Percentiles rank a stretch among this genome's conserved stretches.
phyloP scores from a whole-genome alignment of 2,888 invertebrate genomes.

The Noctua comes region DNA sequence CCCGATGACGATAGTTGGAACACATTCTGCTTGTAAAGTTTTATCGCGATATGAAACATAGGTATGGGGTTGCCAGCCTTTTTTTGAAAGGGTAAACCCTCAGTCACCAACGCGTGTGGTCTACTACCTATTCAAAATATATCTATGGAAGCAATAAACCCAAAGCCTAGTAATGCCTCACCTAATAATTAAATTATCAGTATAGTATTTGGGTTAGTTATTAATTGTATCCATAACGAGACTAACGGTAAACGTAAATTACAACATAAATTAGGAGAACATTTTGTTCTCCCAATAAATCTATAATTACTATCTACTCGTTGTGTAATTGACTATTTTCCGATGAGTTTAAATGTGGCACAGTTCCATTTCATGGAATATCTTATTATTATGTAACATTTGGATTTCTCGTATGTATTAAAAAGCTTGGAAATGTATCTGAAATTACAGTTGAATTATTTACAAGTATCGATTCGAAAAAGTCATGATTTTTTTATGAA shows the following conservation, averaged over 20 bases:
- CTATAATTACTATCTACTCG: slow-evolving; percentile 10
- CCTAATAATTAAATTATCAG: neutral
- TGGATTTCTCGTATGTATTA: slow-evolving; percentile 20
- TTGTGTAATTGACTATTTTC: slow-evolving; percentile 19
- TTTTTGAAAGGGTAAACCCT: slow-evolving; percentile 1
- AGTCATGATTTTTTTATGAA: neutral
- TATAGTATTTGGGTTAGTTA: neutral
- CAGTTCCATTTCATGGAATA: slow-evolving; percentile 28
- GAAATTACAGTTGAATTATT: slow-evolving; percentile 17
- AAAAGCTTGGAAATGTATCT: slow-evolving; percentile 17
- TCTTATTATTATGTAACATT: slow-evolving; percentile 26
- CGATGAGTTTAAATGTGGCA: slow-evolving; percentile 8
- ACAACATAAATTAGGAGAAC: slow-evolving; percentile 11
- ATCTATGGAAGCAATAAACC: neutral
- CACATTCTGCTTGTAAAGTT: slow-evolving; percentile 24
- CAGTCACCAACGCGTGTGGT: neutral
- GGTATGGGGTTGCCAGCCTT: neutral
- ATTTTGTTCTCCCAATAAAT: slow-evolving; percentile 1
- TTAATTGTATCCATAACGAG: neutral
- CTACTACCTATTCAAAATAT: neutral
- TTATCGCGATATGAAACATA: slow-evolving; percentile 10
- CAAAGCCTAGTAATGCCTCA: neutral
- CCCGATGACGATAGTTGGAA: slow-evolving; percentile 21
- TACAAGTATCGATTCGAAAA: slow-evolving; percentile 11
- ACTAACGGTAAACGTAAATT: neutral